A percentile compares a stretch with the other conserved stretches of the same genome.
phyloP scores from a whole-genome alignment of 2,888 invertebrate genomes.

The Andrena bicolor region DNA sequence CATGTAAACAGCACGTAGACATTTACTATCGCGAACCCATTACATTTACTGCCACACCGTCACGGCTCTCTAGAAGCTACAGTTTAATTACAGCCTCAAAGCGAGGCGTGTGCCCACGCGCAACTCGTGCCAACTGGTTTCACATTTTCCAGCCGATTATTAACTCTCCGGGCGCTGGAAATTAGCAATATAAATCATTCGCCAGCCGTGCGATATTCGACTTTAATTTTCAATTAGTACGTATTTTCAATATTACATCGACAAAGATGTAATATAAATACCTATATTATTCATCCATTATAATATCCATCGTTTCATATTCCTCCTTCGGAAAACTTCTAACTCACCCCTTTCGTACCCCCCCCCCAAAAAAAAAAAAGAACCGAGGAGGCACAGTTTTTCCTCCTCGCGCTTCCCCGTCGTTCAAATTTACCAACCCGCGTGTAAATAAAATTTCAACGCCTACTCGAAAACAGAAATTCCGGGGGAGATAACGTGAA shows the following conservation, averaged over 20 bases:
- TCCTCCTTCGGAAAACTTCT: no score
- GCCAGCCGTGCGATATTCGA: neutral
- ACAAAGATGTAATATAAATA: neutral
- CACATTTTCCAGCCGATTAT: neutral
- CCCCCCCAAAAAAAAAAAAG: no score
- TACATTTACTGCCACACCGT: neutral
- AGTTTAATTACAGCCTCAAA: neutral
- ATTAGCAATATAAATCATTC: neutral
- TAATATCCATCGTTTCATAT: neutral
- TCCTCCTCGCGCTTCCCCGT: neutral
- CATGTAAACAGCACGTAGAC: neutral
- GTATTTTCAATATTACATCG: neutral
- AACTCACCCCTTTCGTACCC: no score
- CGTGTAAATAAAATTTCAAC: constrained; percentile 21
- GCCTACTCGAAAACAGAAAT: constrained; percentile 2
- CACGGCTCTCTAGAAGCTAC: neutral
- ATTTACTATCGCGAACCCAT: neutral
- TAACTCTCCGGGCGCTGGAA: neutral
- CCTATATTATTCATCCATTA: no score
- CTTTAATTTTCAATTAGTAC: neutral
- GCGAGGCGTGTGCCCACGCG: neutral
- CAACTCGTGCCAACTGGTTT: neutral
- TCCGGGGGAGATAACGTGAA: constrained; percentile 6
- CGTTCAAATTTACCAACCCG: neutral
- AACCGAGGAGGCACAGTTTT: neutral